Evolutionary conservation across 2,797 vertebrate species (phyloP), one percentile per base, ranked within the genome.

Genomic region (Xyrichtys novacula): DNA sequence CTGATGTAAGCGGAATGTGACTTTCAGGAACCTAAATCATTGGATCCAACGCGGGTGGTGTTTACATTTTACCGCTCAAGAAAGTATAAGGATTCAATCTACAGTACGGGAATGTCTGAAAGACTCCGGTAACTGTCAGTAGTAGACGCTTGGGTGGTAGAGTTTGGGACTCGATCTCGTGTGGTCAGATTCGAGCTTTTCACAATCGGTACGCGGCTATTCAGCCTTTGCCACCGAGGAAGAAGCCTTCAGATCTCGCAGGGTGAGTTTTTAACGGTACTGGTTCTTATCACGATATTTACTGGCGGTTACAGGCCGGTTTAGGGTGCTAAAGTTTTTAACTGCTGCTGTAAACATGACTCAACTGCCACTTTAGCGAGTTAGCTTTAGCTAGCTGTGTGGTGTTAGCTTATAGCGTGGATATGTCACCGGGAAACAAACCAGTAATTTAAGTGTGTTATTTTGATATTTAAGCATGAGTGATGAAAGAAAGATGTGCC

Each of bases 131-230:
- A 34, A 28, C 2, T 7, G 0, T 2, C 1, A 1, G 3, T 16
- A 0, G 25, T 0, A 1, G n/a, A 1, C 15, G 2, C 26, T 17
- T 5, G 12, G 43, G 28, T 7, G 15, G 83, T 17, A 2, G 39
- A 50, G 47, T 48, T 60, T 52, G 89, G 90, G 90, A 79, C 38
- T 91, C 89, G 90, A 91, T 85, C 87, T 46, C 53, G 42, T 19
- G 64, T 16, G 67, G n/a, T 9, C 43, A 0, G 70, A 8, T 9
- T 32, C 17, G 3, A 17, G 40, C 29, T 40, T 32, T 10, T 50
- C 57, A 52, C 42, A 6, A 7, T 55, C 7, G 32, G 73, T 60
- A n/a, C 80, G 58, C 31, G 54, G 78, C 2, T 2, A 44, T 59
- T 60, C 85, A 55, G 73, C 68, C 70, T 79, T 15, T 58, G 88